Conservation (phyloP, 2,888 invertebrate species). For the Stramonita haemastoma region DNA sequence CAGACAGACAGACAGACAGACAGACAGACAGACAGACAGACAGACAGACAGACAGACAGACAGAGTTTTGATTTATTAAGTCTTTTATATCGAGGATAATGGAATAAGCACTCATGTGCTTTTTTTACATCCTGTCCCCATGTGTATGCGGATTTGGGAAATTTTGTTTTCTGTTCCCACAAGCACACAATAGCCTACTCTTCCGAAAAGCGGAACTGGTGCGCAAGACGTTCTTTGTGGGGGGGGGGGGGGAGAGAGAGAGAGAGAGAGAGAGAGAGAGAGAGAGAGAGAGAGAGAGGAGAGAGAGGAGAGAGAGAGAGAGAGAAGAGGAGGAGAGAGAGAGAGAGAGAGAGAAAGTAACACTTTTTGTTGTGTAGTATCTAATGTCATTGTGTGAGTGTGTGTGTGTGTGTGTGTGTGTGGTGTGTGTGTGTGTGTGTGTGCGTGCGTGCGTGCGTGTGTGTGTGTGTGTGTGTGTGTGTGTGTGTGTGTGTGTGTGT, state of each 20-base stretch:
- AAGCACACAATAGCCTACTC: too few relatives aligned
- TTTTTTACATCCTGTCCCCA: too few relatives aligned
- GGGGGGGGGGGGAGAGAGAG: conserved; percentile 28
- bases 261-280: conserved; percentile 34
- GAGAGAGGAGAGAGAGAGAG: conserved; percentile 37
- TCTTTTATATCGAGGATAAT: too few relatives aligned
- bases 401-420: background rate
- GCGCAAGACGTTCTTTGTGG: too few relatives aligned
- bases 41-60: background rate
- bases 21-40: too few relatives aligned
- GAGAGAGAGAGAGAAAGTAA: background rate
- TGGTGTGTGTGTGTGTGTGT: background rate
- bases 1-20: too few relatives aligned
- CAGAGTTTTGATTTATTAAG: too few relatives aligned
- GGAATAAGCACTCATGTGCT: too few relatives aligned
- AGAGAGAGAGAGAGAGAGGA: conserved; percentile 37
- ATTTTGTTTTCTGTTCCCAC: too few relatives aligned
- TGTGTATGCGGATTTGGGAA: too few relatives aligned
- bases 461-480: background rate
- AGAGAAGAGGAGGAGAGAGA: conserved; percentile 7
- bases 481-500: conserved; percentile 7
- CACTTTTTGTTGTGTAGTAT: too few relatives aligned
- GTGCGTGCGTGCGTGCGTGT: background rate
- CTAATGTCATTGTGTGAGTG: background rate
- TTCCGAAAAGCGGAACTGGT: too few relatives aligned